Percentiles rank a stretch among this genome's conserved stretches.
phyloP scores from a whole-genome alignment of 2,797 vertebrate species.

The Lepus oiostolus region DNA sequence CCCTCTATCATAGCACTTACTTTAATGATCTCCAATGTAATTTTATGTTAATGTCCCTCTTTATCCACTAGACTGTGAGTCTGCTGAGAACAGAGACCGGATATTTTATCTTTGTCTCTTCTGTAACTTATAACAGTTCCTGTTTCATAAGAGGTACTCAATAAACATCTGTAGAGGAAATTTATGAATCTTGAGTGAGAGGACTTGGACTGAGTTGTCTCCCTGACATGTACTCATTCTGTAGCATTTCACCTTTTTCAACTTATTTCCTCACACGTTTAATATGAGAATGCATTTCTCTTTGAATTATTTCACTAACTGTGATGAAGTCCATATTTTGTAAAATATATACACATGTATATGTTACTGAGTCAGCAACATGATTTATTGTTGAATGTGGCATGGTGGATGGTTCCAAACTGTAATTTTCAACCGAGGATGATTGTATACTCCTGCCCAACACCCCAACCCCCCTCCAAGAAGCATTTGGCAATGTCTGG shows the following conservation, averaged over 20 bases:
- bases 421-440: not conserved
- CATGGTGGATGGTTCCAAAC: not conserved
- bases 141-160: not conserved
- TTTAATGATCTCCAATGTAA: conserved; percentile 41
- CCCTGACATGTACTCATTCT: not conserved
- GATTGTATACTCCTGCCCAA: not conserved
- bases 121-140: not conserved
- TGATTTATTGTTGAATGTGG: not conserved
- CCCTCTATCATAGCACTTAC: not conserved
- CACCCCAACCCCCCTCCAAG: no score
- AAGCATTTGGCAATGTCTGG: not conserved
- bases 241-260: not conserved
- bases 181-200: not conserved
- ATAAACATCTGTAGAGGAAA: not conserved
- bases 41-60: not conserved
- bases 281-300: not conserved
- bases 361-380: not conserved
- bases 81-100: not conserved
- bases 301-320: not conserved
- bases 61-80: not conserved
- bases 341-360: not conserved
- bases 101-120: not conserved
- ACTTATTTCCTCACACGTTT: not conserved
- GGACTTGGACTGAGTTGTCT: not conserved
- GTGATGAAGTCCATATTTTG: not conserved